Evolutionary conservation across 2,113 vertebrate genomes (phyloP).

Genomic region (Cygnus buccinator): DNA sequence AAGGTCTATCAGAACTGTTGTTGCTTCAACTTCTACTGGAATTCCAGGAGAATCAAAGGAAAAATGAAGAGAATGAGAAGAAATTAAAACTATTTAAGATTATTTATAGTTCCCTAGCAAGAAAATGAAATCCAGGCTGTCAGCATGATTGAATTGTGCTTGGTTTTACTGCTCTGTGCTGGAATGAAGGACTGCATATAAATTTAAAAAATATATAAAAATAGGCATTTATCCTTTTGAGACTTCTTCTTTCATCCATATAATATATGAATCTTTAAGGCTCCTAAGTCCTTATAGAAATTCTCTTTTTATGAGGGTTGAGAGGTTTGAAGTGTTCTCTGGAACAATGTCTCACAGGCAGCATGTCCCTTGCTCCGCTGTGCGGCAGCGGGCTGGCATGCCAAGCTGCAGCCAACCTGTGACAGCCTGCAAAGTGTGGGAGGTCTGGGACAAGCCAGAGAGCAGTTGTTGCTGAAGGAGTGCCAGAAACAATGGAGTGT

Average conservation of each 20-base stretch:
- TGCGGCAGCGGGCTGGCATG: background rate
- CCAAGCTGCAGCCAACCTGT: accelerated
- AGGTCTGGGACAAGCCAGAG: background rate
- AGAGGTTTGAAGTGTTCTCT: background rate
- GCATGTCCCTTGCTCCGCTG: accelerated
- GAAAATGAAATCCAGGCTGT: background rate
- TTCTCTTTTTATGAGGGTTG: background rate
- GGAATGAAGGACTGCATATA: background rate
- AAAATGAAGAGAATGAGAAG: background rate
- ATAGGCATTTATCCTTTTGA: background rate
- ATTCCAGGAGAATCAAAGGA: background rate
- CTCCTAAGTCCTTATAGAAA: background rate
- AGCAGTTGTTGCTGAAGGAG: background rate
- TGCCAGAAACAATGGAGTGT: background rate
- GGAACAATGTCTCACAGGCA: background rate
- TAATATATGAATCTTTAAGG: background rate
- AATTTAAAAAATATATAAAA: background rate
- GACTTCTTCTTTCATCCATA: background rate
- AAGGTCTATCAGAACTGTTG: background rate
- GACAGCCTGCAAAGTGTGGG: accelerated
- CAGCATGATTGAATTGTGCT: background rate
- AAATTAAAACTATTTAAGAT: background rate
- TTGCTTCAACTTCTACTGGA: background rate
- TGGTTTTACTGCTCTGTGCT: background rate
- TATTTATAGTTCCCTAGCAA: background rate